Evolutionary conservation across 2,888 invertebrate species (phyloP), one percentile per base, ranked within the genome.

Genomic region (Idaea biselata): DNA sequence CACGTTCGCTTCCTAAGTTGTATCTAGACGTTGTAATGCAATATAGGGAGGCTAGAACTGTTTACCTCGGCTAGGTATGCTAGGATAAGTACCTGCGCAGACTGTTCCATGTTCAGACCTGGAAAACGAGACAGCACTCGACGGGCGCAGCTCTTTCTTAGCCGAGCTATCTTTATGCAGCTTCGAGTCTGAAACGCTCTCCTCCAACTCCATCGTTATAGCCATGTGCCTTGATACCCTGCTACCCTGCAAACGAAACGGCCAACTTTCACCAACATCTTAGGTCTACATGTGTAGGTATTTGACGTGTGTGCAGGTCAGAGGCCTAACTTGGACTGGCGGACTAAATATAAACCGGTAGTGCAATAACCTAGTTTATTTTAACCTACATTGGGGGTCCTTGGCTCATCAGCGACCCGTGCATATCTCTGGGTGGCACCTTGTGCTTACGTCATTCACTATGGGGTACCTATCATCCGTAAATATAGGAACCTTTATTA

Each of bases 281-380:
- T 44, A 44, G 62, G 73, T 74, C 14, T 44, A 14, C 14, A 44
- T 14, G 1, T 44, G 44, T 44, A 44, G 14, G 11, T 80, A 75
- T 66, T 64, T 72, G 70, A 81, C 86, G 86, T 84, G 79, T 80
- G 73, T 69, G 72, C 82, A 55, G 77, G 71, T 74, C 80, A 74
- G 73, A 72, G 75, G 78, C 74, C 74, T 68, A 72, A 75, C 69
- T 77, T 79, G 76, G 81, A 90, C 88, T 91, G 86, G 73, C 72
- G 73, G 73, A 75, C 80, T 84, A 82, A 87, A 83, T 84, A 80
- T 82, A 84, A 77, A 78, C 76, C 74, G 72, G 76, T 80, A 88
- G 91, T 92, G 91, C 92, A 92, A 88, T 93, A 92, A 93, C 93
- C 93, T 86, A 93, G 82, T 92, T 92, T 88, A 84, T 81, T 84